Percentiles rank a stretch among this genome's conserved stretches.
Conservation (phyloP, 2,888 invertebrate species). For the Lepidonotus clava region DNA sequence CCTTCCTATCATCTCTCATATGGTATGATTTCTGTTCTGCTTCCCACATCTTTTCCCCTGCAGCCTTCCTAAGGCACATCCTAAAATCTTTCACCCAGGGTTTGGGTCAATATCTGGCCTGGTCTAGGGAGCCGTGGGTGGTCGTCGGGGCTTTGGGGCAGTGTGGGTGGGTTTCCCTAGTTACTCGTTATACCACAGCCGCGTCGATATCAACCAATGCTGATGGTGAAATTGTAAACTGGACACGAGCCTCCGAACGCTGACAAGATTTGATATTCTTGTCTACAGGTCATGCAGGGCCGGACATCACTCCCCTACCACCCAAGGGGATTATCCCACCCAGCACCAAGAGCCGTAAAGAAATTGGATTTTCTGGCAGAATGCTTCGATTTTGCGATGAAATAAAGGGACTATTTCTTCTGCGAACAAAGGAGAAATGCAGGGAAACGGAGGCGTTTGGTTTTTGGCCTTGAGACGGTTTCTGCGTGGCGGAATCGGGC, state of each 20-base stretch:
- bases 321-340: not conserved
- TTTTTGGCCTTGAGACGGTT: not conserved
- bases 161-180: no score
- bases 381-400: slow-evolving; percentile 5
- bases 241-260: not conserved
- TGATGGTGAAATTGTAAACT: slow-evolving; percentile 27
- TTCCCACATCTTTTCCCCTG: no score
- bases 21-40: no score
- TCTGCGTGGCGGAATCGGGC: not conserved
- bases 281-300: not conserved
- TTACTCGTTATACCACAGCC: not conserved
- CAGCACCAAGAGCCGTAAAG: not conserved
- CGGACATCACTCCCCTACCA: not conserved
- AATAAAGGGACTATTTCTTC: not conserved
- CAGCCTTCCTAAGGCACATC: no score
- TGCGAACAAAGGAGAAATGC: not conserved
- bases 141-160: no score
- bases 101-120: no score
- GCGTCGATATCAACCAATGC: not conserved
- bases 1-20: no score
- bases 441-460: not conserved
- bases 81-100: no score
- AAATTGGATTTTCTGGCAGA: slow-evolving; percentile 23
- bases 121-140: no score
- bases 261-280: not conserved